phyloP scores from a whole-genome alignment of 2,113 vertebrate genomes.

The Holacanthus passer region DNA sequence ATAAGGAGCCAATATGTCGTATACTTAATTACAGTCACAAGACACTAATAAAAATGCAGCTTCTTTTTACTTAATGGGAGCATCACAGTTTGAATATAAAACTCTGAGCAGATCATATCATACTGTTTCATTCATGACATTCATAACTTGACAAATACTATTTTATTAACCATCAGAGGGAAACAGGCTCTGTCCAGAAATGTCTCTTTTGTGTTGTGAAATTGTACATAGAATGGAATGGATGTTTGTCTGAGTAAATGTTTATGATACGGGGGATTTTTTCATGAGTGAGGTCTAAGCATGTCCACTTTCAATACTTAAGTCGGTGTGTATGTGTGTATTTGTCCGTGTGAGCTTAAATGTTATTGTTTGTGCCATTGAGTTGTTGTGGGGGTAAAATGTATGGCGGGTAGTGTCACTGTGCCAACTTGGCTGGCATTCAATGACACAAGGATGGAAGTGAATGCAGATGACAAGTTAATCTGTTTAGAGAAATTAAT shows the following conservation, averaged over 20 bases:
- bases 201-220: background rate
- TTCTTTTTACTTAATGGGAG: background rate
- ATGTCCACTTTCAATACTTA: background rate
- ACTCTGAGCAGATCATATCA: background rate
- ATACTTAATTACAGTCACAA: background rate
- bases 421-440: conserved; percentile 82
- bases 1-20: background rate
- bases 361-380: conserved; percentile 40
- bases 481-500: conserved; percentile 84
- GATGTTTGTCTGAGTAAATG: background rate
- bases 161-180: background rate
- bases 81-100: background rate
- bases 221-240: background rate
- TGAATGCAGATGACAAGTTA: conserved; percentile 82
- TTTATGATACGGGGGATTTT: background rate
- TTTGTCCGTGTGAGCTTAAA: conserved; percentile 13
- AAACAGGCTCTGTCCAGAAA: no score
- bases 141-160: background rate
- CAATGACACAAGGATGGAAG: conserved; percentile 82
- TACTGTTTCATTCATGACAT: background rate
- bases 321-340: conserved; percentile 25
- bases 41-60: background rate
- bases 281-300: background rate
- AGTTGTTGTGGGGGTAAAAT: conserved; percentile 63
- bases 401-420: conserved; percentile 54